A percentile compares a stretch with the other conserved stretches of the same genome.
Evolutionary conservation across 2,797 vertebrate species (phyloP).

Genomic region (Botia almorhae): DNA sequence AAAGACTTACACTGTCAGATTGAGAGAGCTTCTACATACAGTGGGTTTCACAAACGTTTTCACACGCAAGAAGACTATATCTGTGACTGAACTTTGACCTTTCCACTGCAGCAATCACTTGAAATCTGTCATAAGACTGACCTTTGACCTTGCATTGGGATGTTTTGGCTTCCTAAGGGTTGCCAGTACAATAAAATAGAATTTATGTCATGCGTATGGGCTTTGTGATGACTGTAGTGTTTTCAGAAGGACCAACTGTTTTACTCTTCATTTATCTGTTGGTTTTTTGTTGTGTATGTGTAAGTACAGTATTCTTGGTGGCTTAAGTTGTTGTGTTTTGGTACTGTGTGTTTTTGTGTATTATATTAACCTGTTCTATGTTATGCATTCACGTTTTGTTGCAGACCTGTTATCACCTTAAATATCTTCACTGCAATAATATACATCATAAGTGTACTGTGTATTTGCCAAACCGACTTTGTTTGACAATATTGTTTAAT

Average conservation of each 20-base stretch:
- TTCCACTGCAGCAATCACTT: neutral
- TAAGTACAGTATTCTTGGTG: slow-evolving; percentile 42
- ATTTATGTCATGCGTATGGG: neutral
- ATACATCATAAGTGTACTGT: slow-evolving; percentile 1
- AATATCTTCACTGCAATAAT: slow-evolving; percentile 56
- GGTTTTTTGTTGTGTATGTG: slow-evolving; percentile 20
- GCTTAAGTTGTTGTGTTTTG: slow-evolving; percentile 42
- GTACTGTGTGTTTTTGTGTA: slow-evolving; percentile 40
- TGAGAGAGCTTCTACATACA: slow-evolving; percentile 1
- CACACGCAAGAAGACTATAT: neutral
- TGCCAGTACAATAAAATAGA: slow-evolving; percentile 26
- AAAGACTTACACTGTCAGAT: slow-evolving; percentile 8
- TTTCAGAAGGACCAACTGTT: slow-evolving; percentile 69
- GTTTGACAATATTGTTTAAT: slow-evolving; percentile 24
- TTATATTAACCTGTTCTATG: slow-evolving; percentile 44
- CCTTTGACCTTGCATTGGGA: slow-evolving; percentile 21
- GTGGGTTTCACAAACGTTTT: neutral
- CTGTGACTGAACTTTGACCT: slow-evolving; percentile 1
- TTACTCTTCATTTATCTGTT: slow-evolving; percentile 63
- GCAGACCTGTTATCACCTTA: slow-evolving; percentile 44
- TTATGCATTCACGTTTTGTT: slow-evolving; percentile 39
- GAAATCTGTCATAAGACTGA: slow-evolving; percentile 26
- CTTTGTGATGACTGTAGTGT: neutral
- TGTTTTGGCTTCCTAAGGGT: slow-evolving; percentile 11
- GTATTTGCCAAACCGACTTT: slow-evolving; percentile 36